A percentile compares a stretch with the other conserved stretches of the same genome.
Conservation (phyloP, 2,113 vertebrate species). For the Oncorhynchus keta region DNA sequence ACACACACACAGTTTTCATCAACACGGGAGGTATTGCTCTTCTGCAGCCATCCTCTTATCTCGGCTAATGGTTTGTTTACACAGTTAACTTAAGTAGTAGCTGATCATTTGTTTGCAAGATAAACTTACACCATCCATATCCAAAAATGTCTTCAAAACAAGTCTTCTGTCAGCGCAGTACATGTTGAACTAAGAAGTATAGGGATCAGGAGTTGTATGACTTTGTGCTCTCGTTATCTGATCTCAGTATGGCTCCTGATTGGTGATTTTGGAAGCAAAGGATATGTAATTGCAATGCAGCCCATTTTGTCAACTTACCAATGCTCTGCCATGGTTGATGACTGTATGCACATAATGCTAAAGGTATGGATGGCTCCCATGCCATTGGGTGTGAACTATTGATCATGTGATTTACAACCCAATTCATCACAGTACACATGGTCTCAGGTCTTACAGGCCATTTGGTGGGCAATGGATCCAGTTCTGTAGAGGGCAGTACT, state of each 20-base stretch:
- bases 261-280: neutral
- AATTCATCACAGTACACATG: slow-evolving; percentile 16
- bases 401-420: slow-evolving; percentile 14
- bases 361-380: neutral
- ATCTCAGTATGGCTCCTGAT: neutral
- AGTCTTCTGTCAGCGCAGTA: neutral
- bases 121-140: neutral
- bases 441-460: too few relatives aligned
- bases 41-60: slow-evolving; percentile 16
- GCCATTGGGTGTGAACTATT: slow-evolving; percentile 9
- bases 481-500: neutral
- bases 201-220: neutral
- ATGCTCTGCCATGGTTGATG: neutral
- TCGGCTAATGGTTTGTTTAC: slow-evolving; percentile 21
- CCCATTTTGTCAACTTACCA: neutral
- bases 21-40: slow-evolving; percentile 29
- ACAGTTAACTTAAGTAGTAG: neutral
- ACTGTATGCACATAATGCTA: neutral
- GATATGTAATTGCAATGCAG: neutral
- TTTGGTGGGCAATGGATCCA: slow-evolving; percentile 17
- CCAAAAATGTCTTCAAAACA: neutral
- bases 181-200: neutral
- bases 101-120: neutral
- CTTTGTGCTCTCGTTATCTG: neutral
- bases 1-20: slow-evolving; percentile 19